Conservation (phyloP, 2,888 invertebrate species). For the Nematopogon swammerdamellus region DNA sequence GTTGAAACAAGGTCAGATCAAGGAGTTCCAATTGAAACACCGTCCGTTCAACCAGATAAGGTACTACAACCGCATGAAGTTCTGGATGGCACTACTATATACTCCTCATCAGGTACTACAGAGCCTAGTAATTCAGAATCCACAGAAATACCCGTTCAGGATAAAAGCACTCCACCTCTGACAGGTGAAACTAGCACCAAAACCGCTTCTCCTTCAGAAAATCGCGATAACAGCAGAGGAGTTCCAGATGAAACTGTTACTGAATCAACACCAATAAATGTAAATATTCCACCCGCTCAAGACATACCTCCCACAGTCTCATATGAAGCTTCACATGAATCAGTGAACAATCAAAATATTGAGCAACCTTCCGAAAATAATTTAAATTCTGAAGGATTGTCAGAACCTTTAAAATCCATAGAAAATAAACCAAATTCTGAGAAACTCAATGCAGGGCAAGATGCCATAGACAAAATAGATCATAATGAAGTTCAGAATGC, state of each 20-base stretch:
- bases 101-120: slow-evolving; percentile 25
- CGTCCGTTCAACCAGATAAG: slow-evolving; percentile 30
- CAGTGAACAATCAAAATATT: not conserved
- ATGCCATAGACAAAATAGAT: too few relatives aligned
- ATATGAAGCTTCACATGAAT: not conserved
- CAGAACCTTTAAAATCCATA: too few relatives aligned
- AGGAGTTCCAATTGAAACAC: slow-evolving; percentile 9
- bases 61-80: slow-evolving; percentile 47
- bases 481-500: too few relatives aligned
- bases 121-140: slow-evolving; percentile 2
- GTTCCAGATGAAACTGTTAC: not conserved
- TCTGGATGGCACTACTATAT: slow-evolving; percentile 67
- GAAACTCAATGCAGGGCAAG: too few relatives aligned
- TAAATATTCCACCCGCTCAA: too few relatives aligned
- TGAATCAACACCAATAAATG: not conserved
- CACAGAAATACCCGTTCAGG: not conserved
- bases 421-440: too few relatives aligned
- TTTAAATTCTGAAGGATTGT: too few relatives aligned
- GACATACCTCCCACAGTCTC: too few relatives aligned
- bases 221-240: slow-evolving; percentile 1
- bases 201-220: too few relatives aligned
- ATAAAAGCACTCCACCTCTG: slow-evolving; percentile 2
- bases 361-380: not conserved
- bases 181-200: too few relatives aligned
- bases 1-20: slow-evolving; percentile 14